Evolutionary conservation across 2,888 invertebrate genomes (phyloP), one percentile per base, ranked within the genome.

Genomic region (Phengaris alcon): DNA sequence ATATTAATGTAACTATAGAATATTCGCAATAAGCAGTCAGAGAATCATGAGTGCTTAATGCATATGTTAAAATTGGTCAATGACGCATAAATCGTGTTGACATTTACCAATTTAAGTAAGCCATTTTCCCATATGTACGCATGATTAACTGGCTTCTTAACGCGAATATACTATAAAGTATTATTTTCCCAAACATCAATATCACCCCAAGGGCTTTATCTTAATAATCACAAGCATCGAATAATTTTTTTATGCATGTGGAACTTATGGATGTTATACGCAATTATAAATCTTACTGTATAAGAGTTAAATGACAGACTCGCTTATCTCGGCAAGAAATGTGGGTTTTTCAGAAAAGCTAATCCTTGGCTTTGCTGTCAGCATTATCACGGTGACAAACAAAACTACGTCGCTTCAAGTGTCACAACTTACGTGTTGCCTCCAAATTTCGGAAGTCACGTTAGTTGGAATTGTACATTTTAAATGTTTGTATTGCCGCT

Each of bases 321-420:
- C 70, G 9, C 57, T 78, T 79, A 79, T 79, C 79, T 76, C 75
- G 77, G 64, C 80, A 83, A 82, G 82, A 84, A 84, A 84, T 84
- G 83, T 82, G 83, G 80, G 76, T 77, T 80, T 83, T 84, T 84
- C 84, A 83, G 78, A 80, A 79, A 78, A 79, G 83, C 82, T 85
- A 85, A 86, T 84, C 85, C 85, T 77, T 73, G 77, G 82, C 82
- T 80, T 82, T 79, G 76, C 82, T 82, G 82, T 82, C 82, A 81
- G 82, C 81, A 81, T 82, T 84, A 83, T 81, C 79, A 76, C 77
- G 77, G 75, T 68, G 75, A 75, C 77, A 76, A 78, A 79, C 77
- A 74, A 76, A 73, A 78, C 77, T 76, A 78, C 77, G 78, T 77
- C 77, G 64, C 74, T 74, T 52, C 69, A 48, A 48, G 69, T 69